Conservation (phyloP, 2,888 invertebrate species). For the Junonia oenone region DNA sequence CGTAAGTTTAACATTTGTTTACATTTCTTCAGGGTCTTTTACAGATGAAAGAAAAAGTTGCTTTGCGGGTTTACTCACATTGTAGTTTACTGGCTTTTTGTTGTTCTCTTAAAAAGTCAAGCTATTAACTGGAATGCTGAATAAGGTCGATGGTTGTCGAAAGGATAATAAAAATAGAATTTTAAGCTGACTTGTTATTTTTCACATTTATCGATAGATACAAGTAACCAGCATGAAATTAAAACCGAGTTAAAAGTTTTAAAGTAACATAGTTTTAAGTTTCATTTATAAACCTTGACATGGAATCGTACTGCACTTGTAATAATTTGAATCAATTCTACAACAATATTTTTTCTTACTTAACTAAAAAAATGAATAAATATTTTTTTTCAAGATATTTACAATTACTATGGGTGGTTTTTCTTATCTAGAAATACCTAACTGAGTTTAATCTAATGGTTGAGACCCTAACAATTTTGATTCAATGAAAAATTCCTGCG, state of each 20-base stretch:
- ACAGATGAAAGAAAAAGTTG: constrained; percentile 14
- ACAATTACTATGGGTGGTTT: too few relatives aligned
- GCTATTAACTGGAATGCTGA: not conserved
- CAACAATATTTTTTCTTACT: too few relatives aligned
- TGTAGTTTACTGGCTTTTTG: not conserved
- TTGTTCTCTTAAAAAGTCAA: not conserved
- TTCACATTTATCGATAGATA: not conserved
- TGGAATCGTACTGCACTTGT: not conserved
- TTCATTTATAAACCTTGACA: not conserved
- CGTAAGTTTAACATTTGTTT: constrained; percentile 24
- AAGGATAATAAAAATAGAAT: not conserved
- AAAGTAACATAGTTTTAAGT: not conserved
- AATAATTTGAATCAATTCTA: not conserved
- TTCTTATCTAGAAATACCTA: too few relatives aligned
- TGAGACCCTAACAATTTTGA: too few relatives aligned
- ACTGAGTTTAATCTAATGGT: too few relatives aligned
- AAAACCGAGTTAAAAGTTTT: not conserved
- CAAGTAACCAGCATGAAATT: too few relatives aligned
- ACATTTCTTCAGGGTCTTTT: constrained; percentile 13
- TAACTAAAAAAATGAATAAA: not conserved
- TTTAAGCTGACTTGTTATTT: not conserved
- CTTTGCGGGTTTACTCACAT: constrained; percentile 1
- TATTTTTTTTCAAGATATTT: too few relatives aligned
- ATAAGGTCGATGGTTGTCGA: not conserved
- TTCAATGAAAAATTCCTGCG: too few relatives aligned